These are phyloP conservation scores for Hyla sarda DNA, from an alignment of 2,113 vertebrate species.

Conservation along the genomic window DNA sequence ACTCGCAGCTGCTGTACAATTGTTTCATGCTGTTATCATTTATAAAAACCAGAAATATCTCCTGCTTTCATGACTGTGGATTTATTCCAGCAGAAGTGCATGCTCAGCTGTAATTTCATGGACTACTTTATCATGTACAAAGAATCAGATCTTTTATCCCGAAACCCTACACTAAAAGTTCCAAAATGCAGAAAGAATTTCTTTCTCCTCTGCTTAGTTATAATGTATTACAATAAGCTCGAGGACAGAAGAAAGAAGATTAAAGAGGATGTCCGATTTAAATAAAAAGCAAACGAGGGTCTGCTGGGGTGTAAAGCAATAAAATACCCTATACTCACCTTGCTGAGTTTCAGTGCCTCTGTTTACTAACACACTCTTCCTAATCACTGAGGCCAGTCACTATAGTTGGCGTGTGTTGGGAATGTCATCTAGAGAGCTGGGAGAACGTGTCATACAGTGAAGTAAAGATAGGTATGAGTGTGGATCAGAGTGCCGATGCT, in stretches of 20 bases:
- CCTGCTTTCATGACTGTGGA: not conserved
- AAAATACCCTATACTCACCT: no score
- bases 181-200: not conserved
- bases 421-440: no score
- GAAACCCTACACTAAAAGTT: not conserved
- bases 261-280: no score
- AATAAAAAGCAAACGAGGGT: no score
- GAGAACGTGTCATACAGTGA: no score
- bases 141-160: not conserved
- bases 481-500: no score
- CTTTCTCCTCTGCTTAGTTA: not conserved
- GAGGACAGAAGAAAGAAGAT: not conserved
- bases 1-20: slow-evolving; percentile 28
- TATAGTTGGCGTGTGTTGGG: no score
- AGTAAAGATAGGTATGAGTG: no score
- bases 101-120: not conserved
- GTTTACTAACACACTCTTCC: no score
- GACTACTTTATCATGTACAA: slow-evolving; percentile 11
- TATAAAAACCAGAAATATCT: slow-evolving; percentile 2
- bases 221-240: not conserved
- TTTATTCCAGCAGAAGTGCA: not conserved
- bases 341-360: no score
- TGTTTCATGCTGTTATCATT: slow-evolving; percentile 31
- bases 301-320: no score
- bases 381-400: no score